A percentile compares a stretch with the other conserved stretches of the same genome.
These are phyloP conservation scores for Antedon bifida DNA, from an alignment of 35 echinoderm and acorn worm genomes.

Conservation along the genomic window DNA sequence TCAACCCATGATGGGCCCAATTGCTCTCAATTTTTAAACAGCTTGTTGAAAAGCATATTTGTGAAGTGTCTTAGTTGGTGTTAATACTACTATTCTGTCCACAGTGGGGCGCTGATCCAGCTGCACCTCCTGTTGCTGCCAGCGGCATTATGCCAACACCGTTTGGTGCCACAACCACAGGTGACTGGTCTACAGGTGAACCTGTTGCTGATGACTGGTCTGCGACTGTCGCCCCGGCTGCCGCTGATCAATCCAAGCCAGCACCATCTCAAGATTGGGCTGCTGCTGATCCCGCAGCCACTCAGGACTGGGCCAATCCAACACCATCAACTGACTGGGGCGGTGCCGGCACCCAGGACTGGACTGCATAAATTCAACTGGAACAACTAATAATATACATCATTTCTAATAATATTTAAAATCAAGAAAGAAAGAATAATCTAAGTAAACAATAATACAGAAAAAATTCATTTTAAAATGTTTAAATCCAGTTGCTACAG, in stretches of 20 bases:
- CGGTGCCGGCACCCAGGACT: slow-evolving; percentile 34
- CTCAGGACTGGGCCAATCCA: slow-evolving; percentile 26
- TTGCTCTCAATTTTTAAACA: no score
- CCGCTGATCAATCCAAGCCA: background rate
- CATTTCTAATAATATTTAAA: no score
- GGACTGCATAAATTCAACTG: slow-evolving; percentile 6
- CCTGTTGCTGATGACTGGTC: slow-evolving; percentile 45
- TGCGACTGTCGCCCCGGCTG: slow-evolving; percentile 2
- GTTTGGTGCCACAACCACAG: slow-evolving; percentile 15
- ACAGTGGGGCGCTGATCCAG: background rate
- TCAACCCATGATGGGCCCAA: no score
- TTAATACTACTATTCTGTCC: background rate
- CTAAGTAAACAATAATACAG: no score
- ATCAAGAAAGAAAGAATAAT: no score
- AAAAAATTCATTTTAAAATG: no score
- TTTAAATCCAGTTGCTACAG: no score
- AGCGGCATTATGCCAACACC: background rate
- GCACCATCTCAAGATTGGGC: background rate
- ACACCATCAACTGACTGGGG: slow-evolving; percentile 33
- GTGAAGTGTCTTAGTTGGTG: no score
- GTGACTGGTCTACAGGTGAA: background rate
- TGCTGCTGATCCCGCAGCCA: background rate
- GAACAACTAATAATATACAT: no score
- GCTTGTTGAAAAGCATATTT: no score
- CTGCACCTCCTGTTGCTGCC: background rate